Evolutionary conservation across 1,140 invertebrate genomes (phyloP).

Genomic region (Limonius californicus): DNA sequence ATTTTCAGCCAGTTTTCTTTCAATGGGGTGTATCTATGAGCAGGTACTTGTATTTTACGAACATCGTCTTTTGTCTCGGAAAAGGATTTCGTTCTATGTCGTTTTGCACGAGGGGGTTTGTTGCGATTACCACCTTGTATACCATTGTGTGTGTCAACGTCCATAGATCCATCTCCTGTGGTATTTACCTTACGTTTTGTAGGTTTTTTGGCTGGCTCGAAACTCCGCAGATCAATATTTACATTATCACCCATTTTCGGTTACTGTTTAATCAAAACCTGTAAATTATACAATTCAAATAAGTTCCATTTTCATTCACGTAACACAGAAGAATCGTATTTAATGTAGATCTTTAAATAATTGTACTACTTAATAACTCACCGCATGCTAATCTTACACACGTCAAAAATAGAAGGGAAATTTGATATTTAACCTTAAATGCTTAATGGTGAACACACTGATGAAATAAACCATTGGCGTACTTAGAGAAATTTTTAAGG

Average conservation of each 20-base stretch:
- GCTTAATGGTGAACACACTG: no score
- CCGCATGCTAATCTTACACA: no score
- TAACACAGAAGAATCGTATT: no score
- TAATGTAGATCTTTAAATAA: no score
- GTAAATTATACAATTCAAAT: no score
- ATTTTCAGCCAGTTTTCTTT: slow-evolving; percentile 98
- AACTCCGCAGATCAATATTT: not conserved
- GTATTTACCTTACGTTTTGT: not conserved
- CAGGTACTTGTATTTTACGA: slow-evolving; percentile 61
- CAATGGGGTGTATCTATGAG: slow-evolving; percentile 81
- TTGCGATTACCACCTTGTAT: slow-evolving; percentile 57
- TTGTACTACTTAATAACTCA: no score
- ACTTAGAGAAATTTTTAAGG: no score
- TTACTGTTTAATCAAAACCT: no score
- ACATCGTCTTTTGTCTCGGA: slow-evolving; percentile 57
- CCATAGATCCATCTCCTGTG: slow-evolving; percentile 46
- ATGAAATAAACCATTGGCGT: no score
- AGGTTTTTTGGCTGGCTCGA: not conserved
- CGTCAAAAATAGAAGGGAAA: no score
- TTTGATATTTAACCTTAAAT: no score
- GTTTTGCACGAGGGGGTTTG: slow-evolving; percentile 50
- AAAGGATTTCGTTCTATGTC: slow-evolving; percentile 50
- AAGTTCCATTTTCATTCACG: no score
- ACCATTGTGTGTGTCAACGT: slow-evolving; percentile 61
- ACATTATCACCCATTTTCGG: not conserved